Evolutionary conservation across 30 jellyfish, hydroid and myxozoan genomes (phyloP), one percentile per base, ranked within the genome.

Genomic region (Aurelia aurita): DNA sequence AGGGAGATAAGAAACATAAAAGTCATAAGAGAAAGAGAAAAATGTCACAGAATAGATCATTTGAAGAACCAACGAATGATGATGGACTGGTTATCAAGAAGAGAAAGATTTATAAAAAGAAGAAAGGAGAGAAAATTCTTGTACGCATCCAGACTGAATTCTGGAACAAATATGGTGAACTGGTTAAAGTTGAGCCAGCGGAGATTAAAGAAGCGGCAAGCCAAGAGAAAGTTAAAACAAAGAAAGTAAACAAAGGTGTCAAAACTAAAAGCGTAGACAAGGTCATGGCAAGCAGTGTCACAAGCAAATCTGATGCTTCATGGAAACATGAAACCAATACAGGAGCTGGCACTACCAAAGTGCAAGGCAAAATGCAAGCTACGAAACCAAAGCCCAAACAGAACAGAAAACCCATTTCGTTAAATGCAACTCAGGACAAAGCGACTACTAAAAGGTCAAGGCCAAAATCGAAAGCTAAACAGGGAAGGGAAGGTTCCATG

Each of bases 91-190:
- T 49, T 25, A 78, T 82, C 12, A 87, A 93, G 91, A 87, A 87
- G 74, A 93, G 92, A 59, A 93, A 93, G 82, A 82, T 87, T 49
- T 87, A 86, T 39, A 93, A 93, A 81, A 87, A 88, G 75, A 87
- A 88, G 82, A 87, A 82, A 10, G 96, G 97, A 25, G 89, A 87
- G 54, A 93, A 82, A 60, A 73, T 75, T 27, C 87, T 87, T 19
- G 97, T 75, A 19, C 86, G 96, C 12, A 87, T 93, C 7, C 90
- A 87, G 35, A 87, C 95, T 25, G 91, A 93, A 45, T 90, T 68
- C 58, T 87, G 96, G 91, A 80, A 77, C 65, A 77, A 74, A 35
- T 58, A 58, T 72, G 97, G 97, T 53, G 91, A 69, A 61, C 68
- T 87, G 61, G 96, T 87, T 49, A 87, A 80, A 71, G 90, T 85